phyloP scores from a whole-genome alignment of 2,888 invertebrate species.

The Mimachlamys varia region DNA sequence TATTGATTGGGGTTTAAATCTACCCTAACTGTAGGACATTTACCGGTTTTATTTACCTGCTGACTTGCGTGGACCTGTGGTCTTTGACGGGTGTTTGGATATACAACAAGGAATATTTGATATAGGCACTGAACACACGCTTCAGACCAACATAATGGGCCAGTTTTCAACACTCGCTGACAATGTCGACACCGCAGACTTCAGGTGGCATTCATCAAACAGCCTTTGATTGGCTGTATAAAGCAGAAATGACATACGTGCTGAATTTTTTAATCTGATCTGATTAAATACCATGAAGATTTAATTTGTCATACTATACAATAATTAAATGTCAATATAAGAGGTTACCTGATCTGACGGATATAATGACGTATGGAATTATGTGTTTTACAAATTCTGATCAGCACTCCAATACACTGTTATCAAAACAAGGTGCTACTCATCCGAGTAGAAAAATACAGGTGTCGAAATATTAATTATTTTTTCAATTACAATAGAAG shows the following conservation, averaged over 20 bases:
- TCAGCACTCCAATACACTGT: neutral
- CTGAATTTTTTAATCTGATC: neutral
- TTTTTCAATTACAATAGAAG: too few species aligned
- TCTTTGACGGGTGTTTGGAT: conserved; percentile 31
- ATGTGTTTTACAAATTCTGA: neutral
- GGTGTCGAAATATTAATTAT: too few species aligned
- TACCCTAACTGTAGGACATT: neutral
- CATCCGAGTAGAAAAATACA: too few species aligned
- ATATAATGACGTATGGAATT: neutral
- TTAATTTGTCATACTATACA: conserved; percentile 19
- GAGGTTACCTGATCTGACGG: neutral
- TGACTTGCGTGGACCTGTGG: conserved; percentile 23
- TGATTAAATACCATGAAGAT: neutral
- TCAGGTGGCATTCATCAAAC: neutral
- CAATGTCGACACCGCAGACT: neutral
- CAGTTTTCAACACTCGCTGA: conserved; percentile 17
- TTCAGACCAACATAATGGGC: neutral
- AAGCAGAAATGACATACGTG: neutral
- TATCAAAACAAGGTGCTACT: too few species aligned
- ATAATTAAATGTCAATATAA: conserved; percentile 33
- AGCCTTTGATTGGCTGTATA: neutral
- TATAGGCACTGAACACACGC: neutral
- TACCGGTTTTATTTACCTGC: conserved; percentile 8
- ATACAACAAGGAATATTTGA: conserved; percentile 34
- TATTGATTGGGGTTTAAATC: neutral